Evolutionary conservation across 1,140 invertebrate species (phyloP), one percentile per base, ranked within the genome.

Genomic region (Hylaeus volcanicus): DNA sequence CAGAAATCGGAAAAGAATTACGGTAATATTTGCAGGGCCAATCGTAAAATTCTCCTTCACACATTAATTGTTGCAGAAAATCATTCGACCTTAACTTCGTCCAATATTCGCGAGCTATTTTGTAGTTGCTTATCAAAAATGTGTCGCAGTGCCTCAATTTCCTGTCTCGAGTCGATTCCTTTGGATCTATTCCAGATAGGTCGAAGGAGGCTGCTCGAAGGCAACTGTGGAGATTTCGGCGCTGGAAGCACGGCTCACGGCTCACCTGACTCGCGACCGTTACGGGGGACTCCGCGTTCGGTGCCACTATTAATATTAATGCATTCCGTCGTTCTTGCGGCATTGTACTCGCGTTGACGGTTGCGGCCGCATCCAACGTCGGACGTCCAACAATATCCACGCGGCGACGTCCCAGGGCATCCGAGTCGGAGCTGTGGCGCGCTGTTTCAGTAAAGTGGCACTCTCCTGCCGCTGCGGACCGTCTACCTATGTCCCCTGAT

Each of bases 221-320:
- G 37, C 15, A 51, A 53, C 53, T 14, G 4, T 3, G 14, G 45
- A 8, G 70, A 60, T 81, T 73, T 61, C 72, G 69, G 58, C 53
- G 73, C 53, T 76, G 61, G 69, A 73, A 51, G 79, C 76, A n/a
- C 5, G 43, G 64, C 45, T 60, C 74, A 39, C 73, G 65, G 58
- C 82, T 87, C 85, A 83, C 85, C 85, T 78, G 76, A 72, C 74
- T 83, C 69, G 83, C 84, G 74, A 86, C 71, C 70, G 79, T 86
- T 74, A 81, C 74, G 12, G 76, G 63, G 76, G 73, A 43, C 83
- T 79, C 68, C 77, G 26, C 26, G 64, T 77, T 70, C 72, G 60
- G 81, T 83, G 68, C 66, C 77, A 81, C 78, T 88, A 90, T 90
- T 89, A 89, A 90, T 90, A 90, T 90, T 90, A 89, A 90, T 90